phyloP scores from a whole-genome alignment of 2,888 invertebrate genomes.

The Drosophila infuscata region DNA sequence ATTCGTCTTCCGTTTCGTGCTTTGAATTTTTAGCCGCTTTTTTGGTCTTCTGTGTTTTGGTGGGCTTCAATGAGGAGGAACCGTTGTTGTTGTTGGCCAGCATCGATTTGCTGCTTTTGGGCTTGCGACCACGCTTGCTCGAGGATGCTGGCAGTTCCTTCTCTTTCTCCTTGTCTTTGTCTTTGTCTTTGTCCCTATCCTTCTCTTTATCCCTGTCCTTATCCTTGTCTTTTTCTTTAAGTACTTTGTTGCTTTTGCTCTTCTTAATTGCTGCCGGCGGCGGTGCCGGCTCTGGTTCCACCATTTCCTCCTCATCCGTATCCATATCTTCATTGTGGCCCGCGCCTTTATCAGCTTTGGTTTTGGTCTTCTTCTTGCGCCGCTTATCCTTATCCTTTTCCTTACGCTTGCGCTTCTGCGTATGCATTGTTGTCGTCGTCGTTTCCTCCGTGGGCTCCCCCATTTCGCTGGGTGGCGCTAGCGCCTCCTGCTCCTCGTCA shows the following conservation, averaged over 20 bases:
- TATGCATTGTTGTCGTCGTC: slow-evolving; percentile 22
- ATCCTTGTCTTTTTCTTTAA: slow-evolving; percentile 59
- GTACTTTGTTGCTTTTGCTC: slow-evolving; percentile 53
- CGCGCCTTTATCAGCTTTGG: slow-evolving; percentile 51
- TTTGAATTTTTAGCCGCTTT: slow-evolving; percentile 55
- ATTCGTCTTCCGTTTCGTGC: slow-evolving; percentile 55
- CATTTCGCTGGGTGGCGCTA: slow-evolving; percentile 30
- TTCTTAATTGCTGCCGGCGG: slow-evolving; percentile 48
- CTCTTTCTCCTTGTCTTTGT: slow-evolving; percentile 43
- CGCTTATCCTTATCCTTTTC: slow-evolving; percentile 83
- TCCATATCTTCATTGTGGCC: slow-evolving; percentile 56
- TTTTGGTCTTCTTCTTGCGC: slow-evolving; percentile 83
- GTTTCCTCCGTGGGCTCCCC: slow-evolving; percentile 21
- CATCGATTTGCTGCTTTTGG: slow-evolving; percentile 51
- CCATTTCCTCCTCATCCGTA: slow-evolving; percentile 68
- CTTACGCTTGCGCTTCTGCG: slow-evolving; percentile 83
- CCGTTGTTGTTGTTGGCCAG: slow-evolving; percentile 9
- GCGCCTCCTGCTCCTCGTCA: slow-evolving; percentile 43
- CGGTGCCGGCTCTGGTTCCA: slow-evolving; percentile 50
- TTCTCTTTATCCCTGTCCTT: slow-evolving; percentile 34
- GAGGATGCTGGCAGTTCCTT: slow-evolving; percentile 16
- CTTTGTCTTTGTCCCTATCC: slow-evolving; percentile 49
- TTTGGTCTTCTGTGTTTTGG: slow-evolving; percentile 72
- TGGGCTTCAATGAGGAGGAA: slow-evolving; percentile 33
- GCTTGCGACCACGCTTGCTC: slow-evolving; percentile 61